Base-by-base conservation (phyloP, 2,888 invertebrate genomes). In the Chrysopilus asiliformis region DNA sequence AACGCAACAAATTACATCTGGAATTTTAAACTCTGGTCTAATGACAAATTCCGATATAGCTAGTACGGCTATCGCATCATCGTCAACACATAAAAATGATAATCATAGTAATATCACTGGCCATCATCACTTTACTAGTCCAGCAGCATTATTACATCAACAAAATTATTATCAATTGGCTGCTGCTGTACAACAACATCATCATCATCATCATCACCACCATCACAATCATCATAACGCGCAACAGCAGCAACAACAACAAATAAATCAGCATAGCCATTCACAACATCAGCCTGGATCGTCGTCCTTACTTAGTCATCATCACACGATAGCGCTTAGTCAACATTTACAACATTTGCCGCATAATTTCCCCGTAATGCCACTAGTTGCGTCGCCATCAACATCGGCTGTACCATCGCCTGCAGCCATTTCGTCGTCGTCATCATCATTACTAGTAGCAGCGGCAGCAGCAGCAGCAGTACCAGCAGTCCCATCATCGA, bases 141-240 rank as follows among this genome's bases (percentile, higher is more conserved):
- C n/a, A n/a, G n/a, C n/a, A n/a, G n/a, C n/a, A n/a, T n/a, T n/a
- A n/a, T n/a, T n/a, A n/a, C n/a, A n/a, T 15, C 35, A 31, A 26
- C 46, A 32, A 34, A 33, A 36, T 35, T 39, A 22, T 19, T 44
- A 34, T 31, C 39, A 29, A 38, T n/a, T n/a, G n/a, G n/a, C n/a
- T n/a, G n/a, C n/a, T n/a, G n/a, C n/a, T n/a, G n/a, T n/a, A 14
- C 24, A 19, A 4, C 34, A 34, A 13, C 30, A 18, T 7, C 32
- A 34, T 18, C 34, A 22, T 16, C 43, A 43, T 10, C 42, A 38
- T 12, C 43, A 43, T 9, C 43, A 41, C 37, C 36, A 29, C 10
- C 39, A 41, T 15, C 26, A 22, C 13, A 35, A 32, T 26, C 28
- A 32, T 9, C 37, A 28, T 19, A 36, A 30, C 17, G 10, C 30